A percentile compares a stretch with the other conserved stretches of the same genome.
Evolutionary conservation across 1,140 invertebrate species (phyloP).

Genomic region (Anastrepha obliqua): DNA sequence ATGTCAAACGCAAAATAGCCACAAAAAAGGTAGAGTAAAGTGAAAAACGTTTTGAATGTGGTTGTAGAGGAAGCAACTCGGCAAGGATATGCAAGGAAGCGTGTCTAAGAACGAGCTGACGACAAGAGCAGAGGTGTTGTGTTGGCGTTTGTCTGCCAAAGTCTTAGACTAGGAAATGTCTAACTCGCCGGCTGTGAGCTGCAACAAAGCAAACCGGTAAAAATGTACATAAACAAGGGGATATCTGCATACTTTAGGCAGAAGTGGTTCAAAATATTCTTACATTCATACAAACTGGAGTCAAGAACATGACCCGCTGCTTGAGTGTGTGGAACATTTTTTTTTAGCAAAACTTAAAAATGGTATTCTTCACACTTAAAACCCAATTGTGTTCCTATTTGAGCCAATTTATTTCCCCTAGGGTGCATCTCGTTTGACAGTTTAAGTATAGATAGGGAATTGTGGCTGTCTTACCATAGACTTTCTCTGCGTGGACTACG

Average conservation of each 20-base stretch:
- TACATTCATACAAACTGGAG: no score
- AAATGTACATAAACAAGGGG: not conserved
- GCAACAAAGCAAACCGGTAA: not conserved
- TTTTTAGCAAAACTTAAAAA: no score
- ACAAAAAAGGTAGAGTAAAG: not conserved
- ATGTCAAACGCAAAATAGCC: not conserved
- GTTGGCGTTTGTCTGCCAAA: not conserved
- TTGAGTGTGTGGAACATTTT: no score
- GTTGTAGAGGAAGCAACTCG: not conserved
- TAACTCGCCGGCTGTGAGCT: not conserved
- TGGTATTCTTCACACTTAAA: no score
- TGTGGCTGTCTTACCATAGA: no score
- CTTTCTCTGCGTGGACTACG: no score
- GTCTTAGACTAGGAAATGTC: slow-evolving; percentile 18
- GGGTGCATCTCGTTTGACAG: no score
- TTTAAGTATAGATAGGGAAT: no score
- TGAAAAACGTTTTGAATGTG: not conserved
- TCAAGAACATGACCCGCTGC: no score
- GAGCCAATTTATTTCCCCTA: no score
- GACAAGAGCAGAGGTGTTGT: not conserved
- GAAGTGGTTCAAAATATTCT: not conserved
- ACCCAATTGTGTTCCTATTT: no score
- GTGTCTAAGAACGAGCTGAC: not conserved
- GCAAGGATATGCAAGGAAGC: not conserved
- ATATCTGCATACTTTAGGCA: not conserved